Evolutionary conservation across 2,888 invertebrate species (phyloP).

Genomic region (Merodon equestris): DNA sequence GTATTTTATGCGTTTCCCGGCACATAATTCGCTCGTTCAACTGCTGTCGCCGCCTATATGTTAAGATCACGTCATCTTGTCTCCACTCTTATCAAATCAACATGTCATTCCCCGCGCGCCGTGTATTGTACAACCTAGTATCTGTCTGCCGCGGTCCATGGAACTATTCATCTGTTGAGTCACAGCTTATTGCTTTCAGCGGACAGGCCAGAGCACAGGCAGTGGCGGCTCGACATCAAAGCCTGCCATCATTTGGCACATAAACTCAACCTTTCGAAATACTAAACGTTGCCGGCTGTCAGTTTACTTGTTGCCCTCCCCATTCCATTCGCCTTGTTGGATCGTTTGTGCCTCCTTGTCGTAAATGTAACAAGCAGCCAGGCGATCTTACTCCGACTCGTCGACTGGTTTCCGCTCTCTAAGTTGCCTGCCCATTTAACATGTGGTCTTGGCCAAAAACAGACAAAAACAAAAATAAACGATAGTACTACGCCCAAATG

Average conservation of each 20-base stretch:
- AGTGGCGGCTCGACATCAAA: constrained; percentile 60
- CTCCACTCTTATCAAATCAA: constrained; percentile 65
- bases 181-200: constrained; percentile 15
- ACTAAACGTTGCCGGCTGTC: constrained; percentile 77
- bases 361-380: constrained; percentile 35
- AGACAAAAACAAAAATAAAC: constrained; percentile 14
- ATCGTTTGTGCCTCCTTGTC: constrained; percentile 38
- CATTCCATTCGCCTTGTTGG: not conserved
- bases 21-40: constrained; percentile 58
- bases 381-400: constrained; percentile 69
- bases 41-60: constrained; percentile 55
- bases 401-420: constrained; percentile 71
- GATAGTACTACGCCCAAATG: constrained; percentile 49
- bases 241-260: constrained; percentile 72
- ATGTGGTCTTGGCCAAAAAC: constrained; percentile 46
- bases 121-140: constrained; percentile 54
- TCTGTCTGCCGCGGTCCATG: constrained; percentile 40
- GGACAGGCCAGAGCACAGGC: constrained; percentile 1
- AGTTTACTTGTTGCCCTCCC: constrained; percentile 70
- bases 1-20: constrained; percentile 55
- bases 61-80: constrained; percentile 64
- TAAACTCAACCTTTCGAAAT: constrained; percentile 73
- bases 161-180: constrained; percentile 59
- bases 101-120: constrained; percentile 55
- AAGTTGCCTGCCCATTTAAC: constrained; percentile 57